These are phyloP conservation scores for Bubo bubo DNA, from an alignment of 2,113 vertebrate species.

Conservation along the genomic window DNA sequence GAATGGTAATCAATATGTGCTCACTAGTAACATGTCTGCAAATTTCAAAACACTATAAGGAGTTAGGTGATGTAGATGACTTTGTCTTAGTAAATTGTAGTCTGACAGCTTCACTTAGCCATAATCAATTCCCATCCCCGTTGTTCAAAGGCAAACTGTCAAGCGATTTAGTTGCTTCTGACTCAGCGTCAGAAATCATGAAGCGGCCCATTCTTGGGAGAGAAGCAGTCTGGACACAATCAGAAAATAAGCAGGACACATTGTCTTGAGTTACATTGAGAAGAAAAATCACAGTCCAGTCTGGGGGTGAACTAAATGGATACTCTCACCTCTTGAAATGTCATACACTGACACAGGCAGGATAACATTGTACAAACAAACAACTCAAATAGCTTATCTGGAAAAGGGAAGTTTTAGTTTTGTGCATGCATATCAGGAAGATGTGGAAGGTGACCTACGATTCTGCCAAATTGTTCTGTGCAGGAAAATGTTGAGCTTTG, in stretches of 20 bases:
- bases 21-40: neutral
- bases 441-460: neutral
- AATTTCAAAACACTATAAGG: neutral
- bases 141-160: constrained; percentile 33
- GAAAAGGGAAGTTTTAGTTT: neutral
- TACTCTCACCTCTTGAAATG: neutral
- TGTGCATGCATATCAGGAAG: neutral
- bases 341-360: neutral
- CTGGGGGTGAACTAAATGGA: neutral
- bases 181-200: constrained; percentile 39
- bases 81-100: constrained; percentile 40
- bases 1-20: neutral
- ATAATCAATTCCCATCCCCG: neutral
- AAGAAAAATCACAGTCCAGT: neutral
- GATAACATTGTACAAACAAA: neutral
- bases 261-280: neutral
- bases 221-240: neutral
- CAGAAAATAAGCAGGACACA: neutral
- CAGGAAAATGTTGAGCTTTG: neutral
- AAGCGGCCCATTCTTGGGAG: neutral
- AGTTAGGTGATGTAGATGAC: constrained; percentile 11
- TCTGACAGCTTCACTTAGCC: constrained; percentile 19
- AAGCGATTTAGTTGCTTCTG: neutral
- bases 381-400: neutral
- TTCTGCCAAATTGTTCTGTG: neutral